Evolutionary conservation across 1,140 invertebrate genomes (phyloP).

Genomic region (Amphibalanus amphitrite): DNA sequence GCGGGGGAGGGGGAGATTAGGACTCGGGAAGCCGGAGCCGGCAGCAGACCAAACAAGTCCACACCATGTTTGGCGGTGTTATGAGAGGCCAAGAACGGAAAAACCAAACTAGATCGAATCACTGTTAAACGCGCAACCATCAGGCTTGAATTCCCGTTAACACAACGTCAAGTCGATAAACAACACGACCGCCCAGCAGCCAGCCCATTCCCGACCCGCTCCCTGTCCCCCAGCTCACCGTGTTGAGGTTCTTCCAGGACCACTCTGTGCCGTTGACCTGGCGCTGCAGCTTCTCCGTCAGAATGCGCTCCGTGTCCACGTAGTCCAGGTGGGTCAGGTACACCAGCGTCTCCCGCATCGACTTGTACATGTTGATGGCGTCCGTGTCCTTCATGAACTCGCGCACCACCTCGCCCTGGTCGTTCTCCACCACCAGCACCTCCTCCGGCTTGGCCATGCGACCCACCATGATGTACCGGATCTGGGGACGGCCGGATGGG

Average conservation of each 20-base stretch:
- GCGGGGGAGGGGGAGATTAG: not conserved
- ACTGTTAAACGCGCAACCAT: no score
- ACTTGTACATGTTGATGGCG: constrained; percentile 98
- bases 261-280: constrained; percentile 96
- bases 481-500: constrained; percentile 25
- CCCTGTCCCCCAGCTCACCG: constrained; percentile 22
- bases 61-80: no score
- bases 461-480: constrained; percentile 97
- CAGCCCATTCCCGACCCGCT: no score
- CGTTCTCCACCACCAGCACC: constrained; percentile 99
- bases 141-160: no score
- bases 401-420: constrained; percentile 97
- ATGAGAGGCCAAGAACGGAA: no score
- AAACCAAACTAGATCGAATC: no score
- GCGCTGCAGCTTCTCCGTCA: constrained; percentile 97
- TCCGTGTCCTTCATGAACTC: constrained; percentile 99
- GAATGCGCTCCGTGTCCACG: constrained; percentile 91
- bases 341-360: constrained; percentile 97
- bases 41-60: no score
- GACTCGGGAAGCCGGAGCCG: no score
- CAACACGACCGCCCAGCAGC: no score
- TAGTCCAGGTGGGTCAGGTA: constrained; percentile 98
- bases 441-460: constrained; percentile 99
- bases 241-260: constrained; percentile 99
- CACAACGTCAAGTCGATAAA: no score